These are phyloP conservation scores for Anodontia alba DNA, from an alignment of 2,888 invertebrate species.

Conservation along the genomic window DNA sequence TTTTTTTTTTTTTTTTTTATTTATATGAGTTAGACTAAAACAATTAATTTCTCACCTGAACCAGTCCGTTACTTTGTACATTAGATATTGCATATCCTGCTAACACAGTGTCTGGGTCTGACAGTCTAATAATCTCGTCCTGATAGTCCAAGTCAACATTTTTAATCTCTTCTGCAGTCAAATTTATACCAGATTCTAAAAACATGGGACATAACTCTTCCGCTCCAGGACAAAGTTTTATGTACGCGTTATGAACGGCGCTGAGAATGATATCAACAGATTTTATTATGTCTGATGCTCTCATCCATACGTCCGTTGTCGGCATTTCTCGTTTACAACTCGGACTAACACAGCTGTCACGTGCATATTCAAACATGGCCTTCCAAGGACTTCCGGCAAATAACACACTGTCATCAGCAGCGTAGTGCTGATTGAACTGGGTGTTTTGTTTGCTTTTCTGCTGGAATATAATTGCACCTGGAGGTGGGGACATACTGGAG, in stretches of 20 bases:
- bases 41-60: constrained; percentile 49
- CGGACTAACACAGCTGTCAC: constrained; percentile 23
- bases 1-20: too few relatives aligned
- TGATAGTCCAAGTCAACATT: constrained; percentile 53
- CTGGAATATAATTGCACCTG: constrained; percentile 57
- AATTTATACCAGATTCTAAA: constrained; percentile 36
- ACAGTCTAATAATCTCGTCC: constrained; percentile 36
- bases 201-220: constrained; percentile 65
- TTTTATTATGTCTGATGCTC: constrained; percentile 67
- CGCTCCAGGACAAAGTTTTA: constrained; percentile 51
- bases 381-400: constrained; percentile 37
- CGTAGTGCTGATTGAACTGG: constrained; percentile 41
- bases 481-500: constrained; percentile 47
- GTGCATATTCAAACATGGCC: constrained; percentile 27
- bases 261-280: constrained; percentile 70
- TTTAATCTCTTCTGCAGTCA: constrained; percentile 41
- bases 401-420: background rate
- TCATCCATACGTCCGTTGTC: constrained; percentile 24
- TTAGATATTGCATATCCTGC: constrained; percentile 56
- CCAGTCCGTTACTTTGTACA: constrained; percentile 45
- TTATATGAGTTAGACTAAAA: too few relatives aligned
- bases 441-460: constrained; percentile 51
- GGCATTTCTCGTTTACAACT: constrained; percentile 1
- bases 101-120: background rate
- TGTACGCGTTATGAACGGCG: constrained; percentile 59